Percentiles rank a stretch among this genome's conserved stretches.
Evolutionary conservation across 53 echinoderm and acorn worm genomes (phyloP).

Genomic region (Actinopyga echinites): DNA sequence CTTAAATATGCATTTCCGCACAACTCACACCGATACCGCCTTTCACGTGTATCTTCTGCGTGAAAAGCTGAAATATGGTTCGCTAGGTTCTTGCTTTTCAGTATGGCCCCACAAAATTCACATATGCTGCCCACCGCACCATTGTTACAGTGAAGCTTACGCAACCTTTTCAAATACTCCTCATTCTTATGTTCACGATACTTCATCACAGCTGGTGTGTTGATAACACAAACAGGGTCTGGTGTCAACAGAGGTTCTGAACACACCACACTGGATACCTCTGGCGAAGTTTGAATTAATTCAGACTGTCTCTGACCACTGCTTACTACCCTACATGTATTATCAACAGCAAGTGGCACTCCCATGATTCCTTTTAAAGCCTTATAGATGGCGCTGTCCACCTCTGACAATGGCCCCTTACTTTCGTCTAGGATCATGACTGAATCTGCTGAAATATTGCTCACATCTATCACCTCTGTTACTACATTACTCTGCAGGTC

Average conservation of each 20-base stretch:
- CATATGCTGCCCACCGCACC: not conserved
- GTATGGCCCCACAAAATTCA: constrained; percentile 5
- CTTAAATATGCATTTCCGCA: constrained; percentile 8
- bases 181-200: constrained; percentile 7
- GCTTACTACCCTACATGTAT: not conserved
- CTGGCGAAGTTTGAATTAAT: not conserved
- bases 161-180: not conserved
- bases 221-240: not conserved
- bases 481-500: no score
- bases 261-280: not conserved
- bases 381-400: constrained; percentile 19
- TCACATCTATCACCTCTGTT: not conserved
- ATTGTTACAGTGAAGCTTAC: not conserved
- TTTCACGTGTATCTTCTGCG: not conserved
- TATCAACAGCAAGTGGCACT: not conserved
- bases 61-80: not conserved
- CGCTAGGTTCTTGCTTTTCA: not conserved
- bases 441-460: not conserved
- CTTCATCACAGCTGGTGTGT: constrained; percentile 29
- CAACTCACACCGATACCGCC: not conserved
- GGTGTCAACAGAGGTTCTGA: not conserved
- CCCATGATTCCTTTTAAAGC: constrained; percentile 14
- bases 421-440: not conserved
- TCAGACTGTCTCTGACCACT: not conserved
- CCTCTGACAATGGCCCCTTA: not conserved